These are phyloP conservation scores for Andricus curvator DNA, from an alignment of 2,888 invertebrate genomes.

Conservation along the genomic window DNA sequence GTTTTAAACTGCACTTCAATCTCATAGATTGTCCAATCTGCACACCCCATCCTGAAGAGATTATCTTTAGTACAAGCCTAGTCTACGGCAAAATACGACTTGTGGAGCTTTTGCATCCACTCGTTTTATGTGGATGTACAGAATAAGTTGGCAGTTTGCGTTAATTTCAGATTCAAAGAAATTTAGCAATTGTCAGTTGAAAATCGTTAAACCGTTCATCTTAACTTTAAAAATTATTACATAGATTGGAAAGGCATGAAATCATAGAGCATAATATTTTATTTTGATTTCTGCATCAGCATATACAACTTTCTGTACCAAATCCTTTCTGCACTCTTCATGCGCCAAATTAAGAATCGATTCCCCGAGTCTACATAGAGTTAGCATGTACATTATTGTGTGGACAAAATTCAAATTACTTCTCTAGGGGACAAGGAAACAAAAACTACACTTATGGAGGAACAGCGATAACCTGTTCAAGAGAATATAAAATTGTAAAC, in stretches of 20 bases:
- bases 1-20: neutral
- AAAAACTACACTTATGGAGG: neutral
- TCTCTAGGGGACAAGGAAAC: neutral
- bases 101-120: neutral
- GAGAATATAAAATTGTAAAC: neutral
- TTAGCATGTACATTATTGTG: neutral
- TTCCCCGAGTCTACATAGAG: neutral
- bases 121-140: neutral
- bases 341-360: neutral
- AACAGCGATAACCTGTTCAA: neutral
- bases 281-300: slow-evolving; percentile 1
- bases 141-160: neutral
- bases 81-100: neutral
- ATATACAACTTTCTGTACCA: neutral
- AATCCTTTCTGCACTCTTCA: neutral
- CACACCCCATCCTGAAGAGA: neutral
- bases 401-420: neutral
- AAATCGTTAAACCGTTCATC: neutral
- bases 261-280: neutral
- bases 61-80: neutral
- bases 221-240: neutral
- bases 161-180: neutral
- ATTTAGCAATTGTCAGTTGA: neutral
- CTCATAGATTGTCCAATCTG: neutral
- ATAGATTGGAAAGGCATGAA: neutral